These are phyloP conservation scores for Tipula helvola DNA, from an alignment of 2,888 invertebrate genomes.

Conservation along the genomic window DNA sequence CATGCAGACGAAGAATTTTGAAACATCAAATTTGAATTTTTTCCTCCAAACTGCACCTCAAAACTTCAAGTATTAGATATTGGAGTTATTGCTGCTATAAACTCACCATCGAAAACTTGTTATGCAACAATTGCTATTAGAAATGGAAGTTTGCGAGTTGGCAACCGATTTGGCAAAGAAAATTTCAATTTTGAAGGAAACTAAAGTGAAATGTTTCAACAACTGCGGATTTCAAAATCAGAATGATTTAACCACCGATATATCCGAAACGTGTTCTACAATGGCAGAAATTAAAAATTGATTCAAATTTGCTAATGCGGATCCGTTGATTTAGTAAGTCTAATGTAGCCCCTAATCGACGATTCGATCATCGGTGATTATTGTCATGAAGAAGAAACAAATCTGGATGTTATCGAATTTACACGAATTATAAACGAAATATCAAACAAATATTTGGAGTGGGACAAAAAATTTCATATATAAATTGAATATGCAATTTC, in stretches of 20 bases:
- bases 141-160: not conserved
- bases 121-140: not conserved
- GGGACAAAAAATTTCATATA: too few species aligned
- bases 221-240: not conserved
- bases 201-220: not conserved
- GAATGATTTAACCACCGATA: not conserved
- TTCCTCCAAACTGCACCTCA: not conserved
- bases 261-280: not conserved
- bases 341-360: too few species aligned
- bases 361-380: too few species aligned
- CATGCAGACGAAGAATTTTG: not conserved
- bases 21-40: not conserved
- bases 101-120: not conserved
- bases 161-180: too few species aligned
- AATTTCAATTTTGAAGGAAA: not conserved
- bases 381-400: too few species aligned
- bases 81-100: not conserved
- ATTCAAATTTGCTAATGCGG: not conserved
- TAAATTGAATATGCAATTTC: too few species aligned
- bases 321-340: not conserved
- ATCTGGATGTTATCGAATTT: too few species aligned
- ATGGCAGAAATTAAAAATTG: not conserved
- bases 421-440: too few species aligned
- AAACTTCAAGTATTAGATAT: not conserved
- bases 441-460: too few species aligned